phyloP scores from a whole-genome alignment of 2,888 invertebrate species.

The Sycophila texana region DNA sequence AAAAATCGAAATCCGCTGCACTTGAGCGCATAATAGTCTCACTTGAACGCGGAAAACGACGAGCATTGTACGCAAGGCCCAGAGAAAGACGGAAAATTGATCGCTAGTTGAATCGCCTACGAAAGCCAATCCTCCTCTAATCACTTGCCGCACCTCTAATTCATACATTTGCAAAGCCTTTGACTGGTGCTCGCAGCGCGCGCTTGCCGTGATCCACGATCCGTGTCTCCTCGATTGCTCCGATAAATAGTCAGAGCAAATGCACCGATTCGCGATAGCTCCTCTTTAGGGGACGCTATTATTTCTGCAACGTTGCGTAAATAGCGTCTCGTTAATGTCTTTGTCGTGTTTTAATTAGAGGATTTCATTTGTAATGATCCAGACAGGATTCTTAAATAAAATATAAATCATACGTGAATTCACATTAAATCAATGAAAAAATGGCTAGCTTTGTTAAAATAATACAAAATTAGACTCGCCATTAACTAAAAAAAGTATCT shows the following conservation, averaged over 20 bases:
- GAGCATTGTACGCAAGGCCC: no score
- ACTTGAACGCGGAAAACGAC: not conserved
- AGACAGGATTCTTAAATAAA: no score
- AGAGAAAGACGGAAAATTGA: constrained; percentile 10
- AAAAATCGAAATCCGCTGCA: constrained; percentile 14
- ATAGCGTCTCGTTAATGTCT: no score
- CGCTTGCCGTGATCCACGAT: not conserved
- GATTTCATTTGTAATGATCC: no score
- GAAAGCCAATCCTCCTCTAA: constrained; percentile 20
- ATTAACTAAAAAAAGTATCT: no score
- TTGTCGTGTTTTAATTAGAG: no score
- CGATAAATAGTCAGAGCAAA: constrained; percentile 12
- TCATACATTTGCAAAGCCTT: constrained; percentile 40
- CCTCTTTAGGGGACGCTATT: not conserved
- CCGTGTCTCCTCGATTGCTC: constrained; percentile 20
- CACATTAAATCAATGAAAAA: no score
- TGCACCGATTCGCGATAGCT: not conserved
- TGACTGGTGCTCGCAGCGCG: not conserved
- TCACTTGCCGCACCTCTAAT: constrained; percentile 42
- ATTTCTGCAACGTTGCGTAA: no score
- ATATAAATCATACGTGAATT: no score
- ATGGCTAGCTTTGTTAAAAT: no score
- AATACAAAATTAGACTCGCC: no score
- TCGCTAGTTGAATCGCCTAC: constrained; percentile 18
- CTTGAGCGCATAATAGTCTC: no score